These are phyloP conservation scores for Odontamblyopus lacepedii DNA, from an alignment of 2,797 vertebrate species.

Conservation along the genomic window DNA sequence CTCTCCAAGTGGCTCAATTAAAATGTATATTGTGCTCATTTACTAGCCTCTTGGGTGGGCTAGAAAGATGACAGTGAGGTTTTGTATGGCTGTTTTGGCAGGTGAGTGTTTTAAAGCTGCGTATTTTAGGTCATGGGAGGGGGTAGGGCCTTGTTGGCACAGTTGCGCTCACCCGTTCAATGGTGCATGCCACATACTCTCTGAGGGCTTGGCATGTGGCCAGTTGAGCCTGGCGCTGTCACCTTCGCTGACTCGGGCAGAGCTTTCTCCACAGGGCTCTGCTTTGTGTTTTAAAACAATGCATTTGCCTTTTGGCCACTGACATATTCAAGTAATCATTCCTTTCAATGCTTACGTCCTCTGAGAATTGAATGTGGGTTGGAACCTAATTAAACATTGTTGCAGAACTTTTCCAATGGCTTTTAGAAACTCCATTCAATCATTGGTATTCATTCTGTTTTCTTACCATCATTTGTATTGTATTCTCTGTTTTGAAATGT, in stretches of 20 bases:
- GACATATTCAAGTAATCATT: conserved; percentile 43
- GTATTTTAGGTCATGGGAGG: conserved; percentile 48
- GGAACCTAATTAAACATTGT: conserved; percentile 14
- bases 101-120: conserved; percentile 54
- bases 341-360: conserved; percentile 29
- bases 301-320: conserved; percentile 33
- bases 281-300: conserved; percentile 30
- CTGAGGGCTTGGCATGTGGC: conserved; percentile 43
- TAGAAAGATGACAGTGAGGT: conserved; percentile 57
- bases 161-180: conserved; percentile 39
- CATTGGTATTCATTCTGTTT: neutral
- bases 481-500: neutral
- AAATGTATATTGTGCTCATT: conserved; percentile 68
- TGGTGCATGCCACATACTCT: conserved; percentile 57
- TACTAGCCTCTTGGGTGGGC: conserved; percentile 60
- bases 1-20: conserved; percentile 67
- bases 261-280: conserved; percentile 41
- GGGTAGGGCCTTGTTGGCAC: conserved; percentile 47
- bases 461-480: neutral
- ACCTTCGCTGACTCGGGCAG: conserved; percentile 63
- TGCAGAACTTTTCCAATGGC: conserved; percentile 7
- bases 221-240: conserved; percentile 62
- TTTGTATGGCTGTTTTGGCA: conserved; percentile 59
- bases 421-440: neutral
- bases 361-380: conserved; percentile 38